A percentile compares a stretch with the other conserved stretches of the same genome.
phyloP scores from a whole-genome alignment of 2,113 vertebrate species.

The Macheiramphus alcinus region DNA sequence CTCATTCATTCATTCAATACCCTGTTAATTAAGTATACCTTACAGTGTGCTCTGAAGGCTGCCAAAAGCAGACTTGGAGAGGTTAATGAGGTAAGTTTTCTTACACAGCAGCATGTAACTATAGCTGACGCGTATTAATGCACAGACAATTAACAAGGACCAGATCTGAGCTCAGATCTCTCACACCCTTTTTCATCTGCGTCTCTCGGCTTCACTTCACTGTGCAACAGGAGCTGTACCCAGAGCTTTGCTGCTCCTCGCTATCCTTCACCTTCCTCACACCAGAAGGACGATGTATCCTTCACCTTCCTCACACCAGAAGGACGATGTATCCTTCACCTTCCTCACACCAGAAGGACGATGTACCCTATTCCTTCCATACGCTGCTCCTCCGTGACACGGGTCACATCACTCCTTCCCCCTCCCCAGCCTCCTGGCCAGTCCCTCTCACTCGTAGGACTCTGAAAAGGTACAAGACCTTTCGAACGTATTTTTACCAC shows the following conservation, averaged over 20 bases:
- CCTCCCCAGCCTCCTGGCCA: neutral
- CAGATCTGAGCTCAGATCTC: neutral
- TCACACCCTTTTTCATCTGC: neutral
- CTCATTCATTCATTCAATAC: neutral
- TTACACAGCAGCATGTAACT: neutral
- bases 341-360: neutral
- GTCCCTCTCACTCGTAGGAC: neutral
- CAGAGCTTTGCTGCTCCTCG: neutral
- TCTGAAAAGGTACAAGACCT: neutral
- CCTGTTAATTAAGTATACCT: neutral
- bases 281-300: neutral
- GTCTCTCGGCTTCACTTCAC: fast-evolving
- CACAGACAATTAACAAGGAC: neutral
- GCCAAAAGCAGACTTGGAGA: neutral
- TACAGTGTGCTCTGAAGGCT: neutral
- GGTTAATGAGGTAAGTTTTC: neutral
- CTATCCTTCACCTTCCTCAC: neutral
- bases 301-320: too few species aligned
- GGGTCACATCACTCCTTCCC: neutral
- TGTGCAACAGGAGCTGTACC: neutral
- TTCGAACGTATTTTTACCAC: neutral
- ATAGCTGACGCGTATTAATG: neutral
- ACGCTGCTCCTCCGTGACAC: neutral
- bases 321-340: neutral
- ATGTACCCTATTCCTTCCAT: neutral